These are phyloP conservation scores for Caradrina kadenii DNA, from an alignment of 2,888 invertebrate species.

Conservation along the genomic window DNA sequence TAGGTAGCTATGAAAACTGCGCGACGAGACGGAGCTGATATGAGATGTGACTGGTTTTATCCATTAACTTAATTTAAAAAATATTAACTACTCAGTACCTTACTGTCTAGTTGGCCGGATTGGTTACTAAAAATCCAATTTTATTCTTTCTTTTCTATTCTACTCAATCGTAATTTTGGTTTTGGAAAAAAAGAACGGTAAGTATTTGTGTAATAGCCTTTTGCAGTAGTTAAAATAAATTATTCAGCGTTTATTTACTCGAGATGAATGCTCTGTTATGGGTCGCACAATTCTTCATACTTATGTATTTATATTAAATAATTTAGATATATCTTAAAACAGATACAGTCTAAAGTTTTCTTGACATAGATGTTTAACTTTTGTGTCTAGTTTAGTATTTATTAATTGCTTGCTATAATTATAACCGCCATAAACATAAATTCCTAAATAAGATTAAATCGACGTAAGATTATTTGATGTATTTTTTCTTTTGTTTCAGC, in stretches of 20 bases:
- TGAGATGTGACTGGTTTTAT: too few relatives aligned
- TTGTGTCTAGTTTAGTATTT: too few relatives aligned
- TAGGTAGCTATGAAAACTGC: not conserved
- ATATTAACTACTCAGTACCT: too few relatives aligned
- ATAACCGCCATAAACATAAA: too few relatives aligned
- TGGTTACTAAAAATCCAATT: too few relatives aligned
- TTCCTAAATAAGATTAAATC: not conserved
- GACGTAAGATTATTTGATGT: not conserved
- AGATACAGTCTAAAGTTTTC: constrained; percentile 1
- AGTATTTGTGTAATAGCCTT: constrained; percentile 5
- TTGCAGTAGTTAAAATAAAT: not conserved
- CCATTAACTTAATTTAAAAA: too few relatives aligned
- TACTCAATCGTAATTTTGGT: too few relatives aligned
- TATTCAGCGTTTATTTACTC: not conserved
- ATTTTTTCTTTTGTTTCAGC: constrained; percentile 89
- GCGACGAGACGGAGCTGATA: not conserved
- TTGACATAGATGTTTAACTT: not conserved
- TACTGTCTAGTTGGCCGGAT: too few relatives aligned
- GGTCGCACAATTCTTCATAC: too few relatives aligned
- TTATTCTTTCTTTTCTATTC: too few relatives aligned
- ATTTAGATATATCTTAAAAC: not conserved
- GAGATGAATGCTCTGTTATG: not conserved
- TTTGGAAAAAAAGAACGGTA: constrained; percentile 3
- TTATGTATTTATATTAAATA: too few relatives aligned
- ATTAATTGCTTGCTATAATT: too few relatives aligned